phyloP scores from a whole-genome alignment of 2,797 vertebrate genomes.

The Salarias fasciatus region DNA sequence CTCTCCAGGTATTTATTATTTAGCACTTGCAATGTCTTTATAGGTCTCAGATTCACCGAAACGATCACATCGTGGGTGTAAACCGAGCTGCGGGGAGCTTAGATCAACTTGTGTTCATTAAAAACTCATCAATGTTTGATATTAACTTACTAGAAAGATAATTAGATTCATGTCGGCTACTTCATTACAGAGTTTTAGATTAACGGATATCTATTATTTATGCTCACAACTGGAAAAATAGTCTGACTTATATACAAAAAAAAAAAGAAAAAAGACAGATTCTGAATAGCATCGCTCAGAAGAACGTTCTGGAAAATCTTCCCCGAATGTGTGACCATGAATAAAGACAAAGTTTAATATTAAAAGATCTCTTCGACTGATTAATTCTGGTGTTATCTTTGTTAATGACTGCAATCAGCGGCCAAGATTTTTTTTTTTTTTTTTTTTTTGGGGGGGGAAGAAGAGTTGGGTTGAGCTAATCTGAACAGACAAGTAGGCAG shows the following conservation, averaged over 20 bases:
- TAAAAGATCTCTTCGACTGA: neutral
- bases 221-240: neutral
- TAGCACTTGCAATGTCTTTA: conserved; percentile 1
- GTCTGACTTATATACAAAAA: neutral
- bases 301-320: neutral
- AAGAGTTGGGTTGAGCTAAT: conserved; percentile 63
- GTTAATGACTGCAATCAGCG: conserved; percentile 32
- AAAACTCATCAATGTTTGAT: neutral
- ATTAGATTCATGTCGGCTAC: neutral
- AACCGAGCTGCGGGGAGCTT: conserved; percentile 9
- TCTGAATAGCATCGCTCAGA: neutral
- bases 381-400: conserved; percentile 22
- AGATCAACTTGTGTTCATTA: conserved; percentile 2
- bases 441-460: neutral
- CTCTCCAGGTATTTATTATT: conserved; percentile 21
- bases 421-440: conserved; percentile 18
- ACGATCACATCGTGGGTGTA: neutral
- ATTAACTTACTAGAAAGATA: neutral
- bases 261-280: neutral
- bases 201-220: neutral
- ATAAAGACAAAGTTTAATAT: conserved; percentile 10
- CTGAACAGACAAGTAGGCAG: conserved; percentile 76
- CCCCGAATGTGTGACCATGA: neutral
- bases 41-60: neutral
- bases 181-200: conserved; percentile 4